Evolutionary conservation across 2,888 invertebrate species (phyloP), one percentile per base, ranked within the genome.

Genomic region (Tachina fera): DNA sequence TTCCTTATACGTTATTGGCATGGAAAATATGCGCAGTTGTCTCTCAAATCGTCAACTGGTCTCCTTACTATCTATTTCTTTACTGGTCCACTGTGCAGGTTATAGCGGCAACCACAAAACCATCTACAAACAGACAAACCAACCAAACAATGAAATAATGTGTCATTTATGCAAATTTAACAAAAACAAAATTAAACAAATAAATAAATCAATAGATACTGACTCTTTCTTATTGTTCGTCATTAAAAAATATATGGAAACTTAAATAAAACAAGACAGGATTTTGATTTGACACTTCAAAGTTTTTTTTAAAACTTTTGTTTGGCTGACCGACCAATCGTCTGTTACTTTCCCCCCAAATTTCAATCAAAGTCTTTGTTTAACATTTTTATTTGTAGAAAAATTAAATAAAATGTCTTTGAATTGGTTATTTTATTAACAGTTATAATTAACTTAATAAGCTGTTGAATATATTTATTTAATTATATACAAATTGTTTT

Each of bases 151-250:
- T 41, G 1, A 51, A 58, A 14, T 63, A 53, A 68, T 83, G 65
- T 83, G 72, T 56, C 72, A 72, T 60, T 78, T 83, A 83, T 78
- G 83, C 67, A 78, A 83, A 83, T 83, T 83, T 45, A 60, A 41
- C 19, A 39, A 60, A 65, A 58, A 63, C 41, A 67, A 80, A 67
- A 43, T 60, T 61, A 63, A 81, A 60, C 47, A 51, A 45, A 51
- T 61, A 68, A 78, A 83, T 83, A 83, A 77, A 78, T 83, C 83
- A 83, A 78, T 83, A 72, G 78, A 61, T 63, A 71, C 39, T 70
- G 49, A 60, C 51, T 70, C 43, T 49, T 53, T 70, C 43, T 49
- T 53, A 53, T 31, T 31, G 31, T 31, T 31, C 19, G 78, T 45
- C 16, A 45, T 56, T 53, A 16, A 53, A 70, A 61, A 60, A 60